phyloP scores from a whole-genome alignment of 1,140 invertebrate species.

The Onthophagus taurus region DNA sequence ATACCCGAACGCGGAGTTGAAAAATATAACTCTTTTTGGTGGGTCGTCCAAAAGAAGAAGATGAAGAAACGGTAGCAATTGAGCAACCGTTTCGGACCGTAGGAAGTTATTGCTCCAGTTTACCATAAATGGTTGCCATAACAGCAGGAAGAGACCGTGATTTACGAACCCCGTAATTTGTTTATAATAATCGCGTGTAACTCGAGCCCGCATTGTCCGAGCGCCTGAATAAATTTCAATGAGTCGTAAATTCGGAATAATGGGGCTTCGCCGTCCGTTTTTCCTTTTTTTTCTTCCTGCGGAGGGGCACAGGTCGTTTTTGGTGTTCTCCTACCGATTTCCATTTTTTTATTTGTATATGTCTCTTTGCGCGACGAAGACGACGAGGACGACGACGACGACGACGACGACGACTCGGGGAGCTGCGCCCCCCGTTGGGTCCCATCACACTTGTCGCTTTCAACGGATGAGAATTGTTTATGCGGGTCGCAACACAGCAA shows the following conservation, averaged over 20 bases:
- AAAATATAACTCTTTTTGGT: too few relatives aligned
- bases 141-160: conserved; percentile 23
- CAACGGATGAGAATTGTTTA: conserved; percentile 26
- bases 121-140: conserved; percentile 20
- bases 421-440: conserved; percentile 20
- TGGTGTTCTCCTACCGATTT: too few relatives aligned
- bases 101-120: conserved; percentile 19
- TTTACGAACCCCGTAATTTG: conserved; percentile 20
- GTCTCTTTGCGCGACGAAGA: too few relatives aligned
- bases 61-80: conserved; percentile 20
- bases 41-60: too few relatives aligned
- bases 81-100: conserved; percentile 16
- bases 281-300: too few relatives aligned
- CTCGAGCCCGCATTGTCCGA: conserved; percentile 17
- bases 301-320: too few relatives aligned
- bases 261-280: too few relatives aligned
- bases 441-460: conserved; percentile 29
- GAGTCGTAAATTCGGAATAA: conserved; percentile 25
- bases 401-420: too few relatives aligned
- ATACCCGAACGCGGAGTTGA: too few relatives aligned
- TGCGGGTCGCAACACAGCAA: conserved; percentile 17
- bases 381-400: too few relatives aligned
- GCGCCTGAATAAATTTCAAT: conserved; percentile 25
- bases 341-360: conserved; percentile 30
- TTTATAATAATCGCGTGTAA: conserved; percentile 21